These are phyloP conservation scores for Dinocampus coccinellae DNA, from an alignment of 2,888 invertebrate species.

Conservation along the genomic window DNA sequence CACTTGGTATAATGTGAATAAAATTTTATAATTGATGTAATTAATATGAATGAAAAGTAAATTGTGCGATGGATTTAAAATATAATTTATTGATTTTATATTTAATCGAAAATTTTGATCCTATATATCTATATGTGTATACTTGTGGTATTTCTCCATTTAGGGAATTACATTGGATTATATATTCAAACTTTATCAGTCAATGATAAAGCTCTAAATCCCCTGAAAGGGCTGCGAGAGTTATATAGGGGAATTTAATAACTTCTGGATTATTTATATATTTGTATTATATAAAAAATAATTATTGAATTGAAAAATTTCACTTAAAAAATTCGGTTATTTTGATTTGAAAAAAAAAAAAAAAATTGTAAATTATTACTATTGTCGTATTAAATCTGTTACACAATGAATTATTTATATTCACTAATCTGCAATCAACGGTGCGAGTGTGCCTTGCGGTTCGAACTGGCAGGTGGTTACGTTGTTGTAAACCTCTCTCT, in stretches of 20 bases:
- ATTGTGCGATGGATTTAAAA: not conserved
- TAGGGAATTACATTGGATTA: not conserved
- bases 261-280: not conserved
- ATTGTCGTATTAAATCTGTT: too few species aligned
- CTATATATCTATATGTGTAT: not conserved
- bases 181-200: constrained; percentile 5
- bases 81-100: not conserved
- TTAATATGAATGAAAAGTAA: not conserved
- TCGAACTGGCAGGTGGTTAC: constrained; percentile 35
- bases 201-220: not conserved
- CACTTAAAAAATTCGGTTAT: too few species aligned
- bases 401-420: constrained; percentile 28
- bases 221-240: not conserved
- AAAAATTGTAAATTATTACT: too few species aligned
- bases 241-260: not conserved
- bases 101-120: not conserved
- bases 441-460: constrained; percentile 59
- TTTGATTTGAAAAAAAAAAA: too few species aligned
- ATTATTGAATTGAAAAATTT: not conserved
- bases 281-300: not conserved
- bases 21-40: too few species aligned
- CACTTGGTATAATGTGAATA: too few species aligned
- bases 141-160: not conserved
- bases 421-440: constrained; percentile 56
- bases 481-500: constrained; percentile 17